Evolutionary conservation across 2,888 invertebrate species (phyloP), one percentile per base, ranked within the genome.

Genomic region (Cheilosia pagana): DNA sequence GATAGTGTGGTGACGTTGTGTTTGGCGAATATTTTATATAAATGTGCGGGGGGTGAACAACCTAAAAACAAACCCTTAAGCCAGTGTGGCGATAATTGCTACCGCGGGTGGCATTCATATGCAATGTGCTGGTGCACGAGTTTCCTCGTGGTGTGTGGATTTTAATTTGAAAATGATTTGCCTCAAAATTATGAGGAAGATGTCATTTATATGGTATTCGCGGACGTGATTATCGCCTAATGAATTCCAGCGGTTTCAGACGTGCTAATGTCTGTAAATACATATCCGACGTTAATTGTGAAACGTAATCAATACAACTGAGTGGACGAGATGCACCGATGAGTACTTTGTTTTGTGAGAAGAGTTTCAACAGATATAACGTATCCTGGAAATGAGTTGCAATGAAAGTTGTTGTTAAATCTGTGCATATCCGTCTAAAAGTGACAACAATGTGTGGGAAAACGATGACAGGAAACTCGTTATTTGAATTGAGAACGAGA

Each of bases 51-150:
- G 76, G 81, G 79, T 85, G 85, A 85, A 79, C 68, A 83, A 79
- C 74, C 74, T 52, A 70, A 74, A 83, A 63, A 83, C 52, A 79
- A 79, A 81, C 81, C 85, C 85, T 76, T 71, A 65, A 85, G 85
- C 81, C 81, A 62, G 70, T 81, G 55, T 71, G 85, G 81, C 81
- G 85, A 85, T 85, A 85, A 85, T 85, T 85, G 85, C 85, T 81
- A 83, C 83, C 85, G 85, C 81, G 75, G 83, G 83, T 75, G 48
- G 50, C 50, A 67, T 52, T 50, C 71, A 60, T 59, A 63, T 76
- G 39, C 71, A 48, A n/a, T n/a, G 28, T 28, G 28, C 28, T 62
- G 65, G 12, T 35, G 70, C 79, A 74, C 79, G 83, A 60, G 60
- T 65, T 50, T 43, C 52, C 65, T 31, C 35, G 35, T 23, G 43